Evolutionary conservation across 2,888 invertebrate genomes (phyloP).

Genomic region (Apeira syringaria): DNA sequence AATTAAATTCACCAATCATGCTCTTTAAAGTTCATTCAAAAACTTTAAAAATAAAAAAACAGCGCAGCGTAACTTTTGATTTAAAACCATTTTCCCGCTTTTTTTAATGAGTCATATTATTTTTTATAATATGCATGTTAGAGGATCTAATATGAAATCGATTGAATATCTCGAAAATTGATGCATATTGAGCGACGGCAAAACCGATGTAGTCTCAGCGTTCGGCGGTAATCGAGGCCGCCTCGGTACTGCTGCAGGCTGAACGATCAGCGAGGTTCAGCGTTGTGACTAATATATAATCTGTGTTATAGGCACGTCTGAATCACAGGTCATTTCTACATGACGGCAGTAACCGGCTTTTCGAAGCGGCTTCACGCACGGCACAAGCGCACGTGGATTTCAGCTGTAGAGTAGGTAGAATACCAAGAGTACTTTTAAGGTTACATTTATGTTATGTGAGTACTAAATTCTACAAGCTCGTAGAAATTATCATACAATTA

Average conservation of each 20-base stretch:
- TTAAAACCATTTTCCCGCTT: slow-evolving; percentile 7
- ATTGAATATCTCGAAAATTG: neutral
- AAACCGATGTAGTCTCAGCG: slow-evolving; percentile 16
- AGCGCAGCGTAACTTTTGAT: neutral
- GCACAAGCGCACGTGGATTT: neutral
- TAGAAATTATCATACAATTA: too few relatives aligned
- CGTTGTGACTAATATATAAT: neutral
- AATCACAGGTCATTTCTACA: neutral
- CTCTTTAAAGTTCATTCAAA: too few relatives aligned
- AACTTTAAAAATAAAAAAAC: too few relatives aligned
- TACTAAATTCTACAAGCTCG: too few relatives aligned
- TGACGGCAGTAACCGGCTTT: slow-evolving; percentile 15
- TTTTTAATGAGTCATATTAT: slow-evolving; percentile 26
- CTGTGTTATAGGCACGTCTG: too few relatives aligned
- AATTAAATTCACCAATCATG: neutral
- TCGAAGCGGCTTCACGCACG: neutral
- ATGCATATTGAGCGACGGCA: slow-evolving; percentile 5
- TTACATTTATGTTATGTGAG: too few relatives aligned
- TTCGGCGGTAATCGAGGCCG: slow-evolving; percentile 10
- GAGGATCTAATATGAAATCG: too few relatives aligned
- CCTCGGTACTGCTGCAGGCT: slow-evolving; percentile 9
- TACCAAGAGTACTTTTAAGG: too few relatives aligned
- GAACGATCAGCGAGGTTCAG: slow-evolving; percentile 3
- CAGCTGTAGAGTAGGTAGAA: too few relatives aligned
- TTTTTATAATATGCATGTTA: too few relatives aligned